Evolutionary conservation across 2,113 vertebrate genomes (phyloP).

Genomic region (Acrocephalus arundinaceus): DNA sequence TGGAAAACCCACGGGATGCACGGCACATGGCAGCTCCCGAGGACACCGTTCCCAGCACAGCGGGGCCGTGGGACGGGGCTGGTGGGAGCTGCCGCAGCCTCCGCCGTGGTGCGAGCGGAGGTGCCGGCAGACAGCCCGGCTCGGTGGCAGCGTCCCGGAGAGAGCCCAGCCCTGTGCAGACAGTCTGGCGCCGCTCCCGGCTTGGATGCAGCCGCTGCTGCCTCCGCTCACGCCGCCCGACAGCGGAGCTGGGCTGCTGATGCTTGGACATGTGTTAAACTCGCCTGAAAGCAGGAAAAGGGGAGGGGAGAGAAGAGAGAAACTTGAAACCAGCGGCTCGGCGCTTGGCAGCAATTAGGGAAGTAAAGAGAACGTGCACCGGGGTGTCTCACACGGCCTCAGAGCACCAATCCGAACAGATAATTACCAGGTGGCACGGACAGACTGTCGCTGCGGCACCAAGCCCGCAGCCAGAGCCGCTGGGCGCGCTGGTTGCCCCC

Average conservation of each 20-base stretch:
- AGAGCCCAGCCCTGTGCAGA: neutral
- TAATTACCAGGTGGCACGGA: neutral
- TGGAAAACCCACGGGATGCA: rapidly evolving
- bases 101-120: rapidly evolving
- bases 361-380: neutral
- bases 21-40: rapidly evolving
- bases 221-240: neutral
- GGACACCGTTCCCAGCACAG: neutral
- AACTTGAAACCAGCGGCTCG: neutral
- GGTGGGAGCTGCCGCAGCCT: neutral
- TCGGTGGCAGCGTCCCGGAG: neutral
- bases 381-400: neutral
- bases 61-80: neutral
- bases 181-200: neutral
- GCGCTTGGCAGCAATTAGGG: neutral
- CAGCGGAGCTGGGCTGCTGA: neutral
- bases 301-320: neutral
- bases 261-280: neutral
- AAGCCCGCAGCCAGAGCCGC: neutral
- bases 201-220: neutral
- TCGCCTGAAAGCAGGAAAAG: neutral
- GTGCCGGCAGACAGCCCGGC: neutral
- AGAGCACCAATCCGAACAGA: neutral
- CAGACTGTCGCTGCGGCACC: neutral
- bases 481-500: neutral